Base-by-base conservation (phyloP, 1,140 invertebrate genomes). In the Laodelphax striatellus region DNA sequence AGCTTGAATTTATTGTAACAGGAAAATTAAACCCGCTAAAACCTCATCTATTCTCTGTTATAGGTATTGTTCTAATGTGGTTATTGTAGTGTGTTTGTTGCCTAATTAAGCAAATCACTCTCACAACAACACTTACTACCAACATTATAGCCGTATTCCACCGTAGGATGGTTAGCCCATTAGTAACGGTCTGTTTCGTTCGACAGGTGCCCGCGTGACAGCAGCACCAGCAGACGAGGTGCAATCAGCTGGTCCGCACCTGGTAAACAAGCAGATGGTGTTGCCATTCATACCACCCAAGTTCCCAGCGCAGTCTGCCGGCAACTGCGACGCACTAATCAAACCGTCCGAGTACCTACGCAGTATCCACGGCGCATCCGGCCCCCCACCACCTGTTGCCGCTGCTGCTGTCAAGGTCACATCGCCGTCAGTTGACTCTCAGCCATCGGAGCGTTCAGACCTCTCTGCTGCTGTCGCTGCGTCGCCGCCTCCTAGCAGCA, bases 271-370 rank as follows among this genome's bases (percentile, higher is more conserved):
- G 73, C 88, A 90, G 72, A 80, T 88, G 72, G 87, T 83, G 64
- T 73, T 90, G 60, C 87, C 90, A 62, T 93, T 94, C 77, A 86
- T 94, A 70, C 90, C 90, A 50, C 90, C 91, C 22, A 87, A 88
- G 72, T 93, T 94, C 75, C 34, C 34, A 38, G 11, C 34, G 34
- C 79, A 81, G 68, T 79, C 77, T 64, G 78, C 65, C 77, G 66
- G 67, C 78, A 79, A 84, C 67, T 82, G 87, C 54, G 85, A 91
- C 70, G 81, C 84, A 43, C 80, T 94, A 46, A 92, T 95, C 69
- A 94, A 94, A 70, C 92, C 92, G 43, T 92, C 89, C 38, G 91
- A 94, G 72, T 94, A 94, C 73, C 77, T 94, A 60, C 84, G 84
- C 67, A 90, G 87, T 69, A 88, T 92, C 70, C 80, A 82, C 70